Conservation (phyloP, 2,113 vertebrate species). For the Dipodomys stephensi region DNA sequence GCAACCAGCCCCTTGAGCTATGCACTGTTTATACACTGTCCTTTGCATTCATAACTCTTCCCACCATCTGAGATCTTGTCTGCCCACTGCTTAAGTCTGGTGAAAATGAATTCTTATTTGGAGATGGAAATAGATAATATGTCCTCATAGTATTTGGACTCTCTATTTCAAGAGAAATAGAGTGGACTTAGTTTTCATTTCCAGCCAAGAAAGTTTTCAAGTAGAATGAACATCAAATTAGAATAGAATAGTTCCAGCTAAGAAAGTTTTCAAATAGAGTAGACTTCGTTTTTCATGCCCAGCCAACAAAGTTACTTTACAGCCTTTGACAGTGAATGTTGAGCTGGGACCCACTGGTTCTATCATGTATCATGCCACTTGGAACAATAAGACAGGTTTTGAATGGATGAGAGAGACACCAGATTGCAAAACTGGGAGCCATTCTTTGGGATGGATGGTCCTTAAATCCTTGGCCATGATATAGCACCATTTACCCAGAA, state of each 20-base stretch:
- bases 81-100: background rate
- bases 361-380: background rate
- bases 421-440: background rate
- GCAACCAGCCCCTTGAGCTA: background rate
- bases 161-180: background rate
- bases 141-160: background rate
- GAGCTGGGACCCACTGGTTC: background rate
- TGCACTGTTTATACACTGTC: background rate
- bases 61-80: background rate
- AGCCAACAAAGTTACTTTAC: background rate
- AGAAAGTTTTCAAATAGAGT: too few species aligned
- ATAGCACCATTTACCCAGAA: background rate
- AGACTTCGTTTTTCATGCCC: background rate
- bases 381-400: background rate
- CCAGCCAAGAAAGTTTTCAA: background rate
- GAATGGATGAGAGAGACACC: background rate
- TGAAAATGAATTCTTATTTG: background rate
- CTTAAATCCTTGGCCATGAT: background rate
- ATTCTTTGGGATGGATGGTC: background rate
- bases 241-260: too few species aligned
- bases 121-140: background rate
- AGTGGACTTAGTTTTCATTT: background rate
- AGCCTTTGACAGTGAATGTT: background rate
- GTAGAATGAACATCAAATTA: too few species aligned
- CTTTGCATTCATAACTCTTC: background rate